A percentile compares a stretch with the other conserved stretches of the same genome.
phyloP scores from a whole-genome alignment of 2,797 vertebrate species.

The Peromyscus attwateri region DNA sequence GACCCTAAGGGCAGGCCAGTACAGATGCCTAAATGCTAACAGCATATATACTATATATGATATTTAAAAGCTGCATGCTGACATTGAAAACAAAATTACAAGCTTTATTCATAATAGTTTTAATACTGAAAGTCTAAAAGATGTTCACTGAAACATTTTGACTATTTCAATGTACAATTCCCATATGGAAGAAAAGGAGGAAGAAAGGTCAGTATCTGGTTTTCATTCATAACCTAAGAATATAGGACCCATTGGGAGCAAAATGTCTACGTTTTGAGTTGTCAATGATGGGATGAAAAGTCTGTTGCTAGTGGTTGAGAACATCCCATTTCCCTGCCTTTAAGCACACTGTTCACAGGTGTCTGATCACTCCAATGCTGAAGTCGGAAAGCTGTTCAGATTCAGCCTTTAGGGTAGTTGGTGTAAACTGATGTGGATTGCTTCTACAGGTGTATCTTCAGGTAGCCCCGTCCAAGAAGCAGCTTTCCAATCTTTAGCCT shows the following conservation, averaged over 20 bases:
- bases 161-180: neutral
- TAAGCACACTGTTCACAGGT: rapidly evolving
- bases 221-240: neutral
- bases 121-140: constrained; percentile 49
- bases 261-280: neutral
- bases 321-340: neutral
- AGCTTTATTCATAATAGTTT: neutral
- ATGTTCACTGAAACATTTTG: neutral
- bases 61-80: constrained; percentile 34
- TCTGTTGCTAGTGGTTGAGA: neutral
- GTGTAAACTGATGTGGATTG: neutral
- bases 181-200: constrained; percentile 20
- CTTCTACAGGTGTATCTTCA: neutral
- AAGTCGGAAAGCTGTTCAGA: neutral
- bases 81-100: neutral
- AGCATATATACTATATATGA: neutral
- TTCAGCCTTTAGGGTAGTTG: neutral
- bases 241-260: neutral
- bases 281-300: neutral
- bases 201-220: neutral
- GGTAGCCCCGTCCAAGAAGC: neutral
- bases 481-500: neutral
- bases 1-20: too few species aligned
- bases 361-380: neutral
- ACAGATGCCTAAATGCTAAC: too few species aligned